A percentile compares a stretch with the other conserved stretches of the same genome.
phyloP scores from a whole-genome alignment of 92 coral and sea anemone genomes.

The Porites lobata region DNA sequence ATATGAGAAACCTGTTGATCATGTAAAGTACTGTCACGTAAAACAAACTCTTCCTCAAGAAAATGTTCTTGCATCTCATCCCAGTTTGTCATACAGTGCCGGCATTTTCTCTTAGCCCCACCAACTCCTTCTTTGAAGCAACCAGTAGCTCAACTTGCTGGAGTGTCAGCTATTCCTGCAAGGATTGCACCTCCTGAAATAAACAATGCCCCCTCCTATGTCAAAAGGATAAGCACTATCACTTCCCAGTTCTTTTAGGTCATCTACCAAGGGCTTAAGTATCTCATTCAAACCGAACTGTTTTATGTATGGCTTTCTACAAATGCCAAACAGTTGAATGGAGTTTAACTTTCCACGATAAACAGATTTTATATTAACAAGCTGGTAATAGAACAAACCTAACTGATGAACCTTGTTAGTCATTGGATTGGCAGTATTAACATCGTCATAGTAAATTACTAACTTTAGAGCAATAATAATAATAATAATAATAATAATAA shows the following conservation, averaged over 20 bases:
- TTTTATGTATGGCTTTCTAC: slow-evolving; percentile 15
- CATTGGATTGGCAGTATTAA: slow-evolving; percentile 31
- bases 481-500: no score
- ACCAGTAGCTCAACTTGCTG: slow-evolving; percentile 30
- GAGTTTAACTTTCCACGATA: slow-evolving; percentile 26
- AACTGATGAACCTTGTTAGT: slow-evolving; percentile 35
- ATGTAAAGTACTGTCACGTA: slow-evolving; percentile 3
- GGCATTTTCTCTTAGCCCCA: slow-evolving; percentile 31
- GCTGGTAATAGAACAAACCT: slow-evolving; percentile 51
- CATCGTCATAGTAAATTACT: slow-evolving; percentile 51
- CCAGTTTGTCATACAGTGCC: slow-evolving; percentile 27
- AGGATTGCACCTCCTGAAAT: slow-evolving; percentile 30
- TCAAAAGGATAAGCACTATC: slow-evolving; percentile 41
- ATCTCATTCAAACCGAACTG: slow-evolving; percentile 35
- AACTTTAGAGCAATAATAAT: slow-evolving; percentile 11
- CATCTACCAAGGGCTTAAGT: slow-evolving; percentile 37
- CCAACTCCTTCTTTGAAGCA: slow-evolving; percentile 42
- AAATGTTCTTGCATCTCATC: slow-evolving; percentile 22
- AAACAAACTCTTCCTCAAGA: slow-evolving; percentile 16
- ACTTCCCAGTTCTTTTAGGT: slow-evolving; percentile 30
- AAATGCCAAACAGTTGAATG: slow-evolving; percentile 43
- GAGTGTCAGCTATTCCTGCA: slow-evolving; percentile 40
- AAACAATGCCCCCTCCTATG: slow-evolving; percentile 26
- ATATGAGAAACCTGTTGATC: not conserved
- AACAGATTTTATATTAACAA: slow-evolving; percentile 26